phyloP scores from a whole-genome alignment of 2,113 vertebrate genomes.

The Rallus limicola region DNA sequence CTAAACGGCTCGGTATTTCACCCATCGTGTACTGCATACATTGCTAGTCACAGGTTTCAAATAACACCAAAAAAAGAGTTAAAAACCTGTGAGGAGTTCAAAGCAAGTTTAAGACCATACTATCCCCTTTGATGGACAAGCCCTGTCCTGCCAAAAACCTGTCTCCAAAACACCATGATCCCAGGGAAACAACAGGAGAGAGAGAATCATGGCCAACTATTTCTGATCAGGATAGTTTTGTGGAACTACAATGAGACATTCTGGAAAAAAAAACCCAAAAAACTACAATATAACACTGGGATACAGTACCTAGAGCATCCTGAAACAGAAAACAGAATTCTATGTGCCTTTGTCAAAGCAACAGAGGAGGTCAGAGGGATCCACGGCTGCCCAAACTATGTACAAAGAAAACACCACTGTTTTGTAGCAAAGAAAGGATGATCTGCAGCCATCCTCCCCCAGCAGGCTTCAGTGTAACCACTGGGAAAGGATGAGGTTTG shows the following conservation, averaged over 20 bases:
- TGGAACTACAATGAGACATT: not conserved
- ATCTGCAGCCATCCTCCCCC: not conserved
- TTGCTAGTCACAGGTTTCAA: not conserved
- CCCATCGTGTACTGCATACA: not conserved
- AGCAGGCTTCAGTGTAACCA: not conserved
- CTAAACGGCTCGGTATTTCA: not conserved
- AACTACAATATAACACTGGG: not conserved
- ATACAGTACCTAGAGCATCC: not conserved
- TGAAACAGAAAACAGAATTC: not conserved
- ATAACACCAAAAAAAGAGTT: not conserved
- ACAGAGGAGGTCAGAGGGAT: not conserved
- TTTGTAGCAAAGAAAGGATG: not conserved
- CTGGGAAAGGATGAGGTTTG: not conserved
- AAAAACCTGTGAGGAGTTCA: not conserved
- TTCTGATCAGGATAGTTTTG: not conserved
- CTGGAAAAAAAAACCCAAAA: too few relatives aligned
- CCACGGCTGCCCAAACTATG: not conserved
- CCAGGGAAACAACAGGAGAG: not conserved
- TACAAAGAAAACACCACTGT: not conserved
- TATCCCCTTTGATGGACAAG: not conserved
- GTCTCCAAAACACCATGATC: not conserved
- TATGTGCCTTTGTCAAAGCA: not conserved
- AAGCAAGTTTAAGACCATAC: not conserved
- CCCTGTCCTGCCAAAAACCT: not conserved
- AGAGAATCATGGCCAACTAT: accelerated